phyloP scores from a whole-genome alignment of 2,797 vertebrate species.

The Emys orbicularis region DNA sequence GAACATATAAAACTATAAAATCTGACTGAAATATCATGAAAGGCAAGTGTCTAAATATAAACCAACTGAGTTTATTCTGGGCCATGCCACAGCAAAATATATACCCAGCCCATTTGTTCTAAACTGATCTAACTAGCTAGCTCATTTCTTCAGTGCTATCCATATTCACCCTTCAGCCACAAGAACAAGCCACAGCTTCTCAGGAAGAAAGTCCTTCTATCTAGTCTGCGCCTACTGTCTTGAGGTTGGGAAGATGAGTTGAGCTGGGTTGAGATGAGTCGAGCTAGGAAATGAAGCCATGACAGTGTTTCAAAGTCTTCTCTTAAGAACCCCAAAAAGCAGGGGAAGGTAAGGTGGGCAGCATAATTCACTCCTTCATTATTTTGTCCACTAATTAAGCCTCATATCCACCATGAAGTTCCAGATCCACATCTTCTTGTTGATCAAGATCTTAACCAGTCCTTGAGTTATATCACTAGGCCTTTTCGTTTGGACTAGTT shows the following conservation, averaged over 20 bases:
- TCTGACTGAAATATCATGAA: slow-evolving; percentile 52
- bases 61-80: slow-evolving; percentile 36
- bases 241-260: background rate
- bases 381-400: background rate
- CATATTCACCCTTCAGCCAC: accelerated
- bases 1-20: slow-evolving; percentile 53
- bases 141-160: accelerated
- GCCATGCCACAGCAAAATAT: background rate
- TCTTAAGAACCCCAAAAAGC: background rate
- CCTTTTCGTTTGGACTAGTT: background rate
- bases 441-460: background rate
- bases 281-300: background rate
- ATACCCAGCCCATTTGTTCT: background rate
- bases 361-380: background rate
- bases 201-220: background rate
- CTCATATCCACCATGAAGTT: background rate
- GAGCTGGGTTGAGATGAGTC: background rate
- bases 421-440: background rate
- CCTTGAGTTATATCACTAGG: background rate
- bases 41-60: slow-evolving; percentile 33
- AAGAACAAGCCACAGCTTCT: background rate
- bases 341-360: background rate
- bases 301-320: background rate
- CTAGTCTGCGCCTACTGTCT: background rate
- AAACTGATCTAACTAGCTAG: background rate